Evolutionary conservation across 1,140 invertebrate species (phyloP), one percentile per base, ranked within the genome.

Genomic region (Aphaenogaster floridana): DNA sequence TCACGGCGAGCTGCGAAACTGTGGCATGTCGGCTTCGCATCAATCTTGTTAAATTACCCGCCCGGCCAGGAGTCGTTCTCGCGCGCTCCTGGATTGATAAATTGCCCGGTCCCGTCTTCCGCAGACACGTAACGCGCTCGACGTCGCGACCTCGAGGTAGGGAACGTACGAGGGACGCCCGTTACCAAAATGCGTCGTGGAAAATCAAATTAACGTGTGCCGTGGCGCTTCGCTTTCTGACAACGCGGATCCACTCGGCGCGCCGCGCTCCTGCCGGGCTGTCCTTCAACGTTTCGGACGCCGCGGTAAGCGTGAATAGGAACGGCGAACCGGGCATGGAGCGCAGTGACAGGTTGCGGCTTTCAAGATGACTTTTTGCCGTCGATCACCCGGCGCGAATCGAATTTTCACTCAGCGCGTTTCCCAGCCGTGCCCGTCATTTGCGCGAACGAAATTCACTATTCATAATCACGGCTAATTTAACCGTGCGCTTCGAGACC

Each of bases 1-100:
- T 91, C 89, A 86, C 88, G 61, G 63, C 81, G 86, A 92, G 83
- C 93, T 93, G 88, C 92, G 92, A 92, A 94, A 94, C 94, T 94
- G 93, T 94, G 94, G 94, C 94, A 94, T 95, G 94, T 94, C 93
- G 94, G 93, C 93, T 92, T 93, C 91, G 90, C 94, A 95, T 95
- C 94, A 95, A 95, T 95, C 94, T 95, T 95, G 94, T 94, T 95
- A 95, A 95, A 95, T 95, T 95, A 94, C 94, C 94, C 94, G 91
- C 93, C 94, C 90, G 92, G 93, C 93, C 94, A 93, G 91, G 88
- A 95, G 94, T 95, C 94, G 91, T 93, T 94, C 92, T 94, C 92
- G 92, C 91, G 86, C 88, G 86, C 88, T 92, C 87, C 90, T 91
- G 93, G 94, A 94, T 95, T 95, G 94, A 95, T 95, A 95, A 95